Evolutionary conservation across 2,888 invertebrate species (phyloP).

Genomic region (Erebia palarica): DNA sequence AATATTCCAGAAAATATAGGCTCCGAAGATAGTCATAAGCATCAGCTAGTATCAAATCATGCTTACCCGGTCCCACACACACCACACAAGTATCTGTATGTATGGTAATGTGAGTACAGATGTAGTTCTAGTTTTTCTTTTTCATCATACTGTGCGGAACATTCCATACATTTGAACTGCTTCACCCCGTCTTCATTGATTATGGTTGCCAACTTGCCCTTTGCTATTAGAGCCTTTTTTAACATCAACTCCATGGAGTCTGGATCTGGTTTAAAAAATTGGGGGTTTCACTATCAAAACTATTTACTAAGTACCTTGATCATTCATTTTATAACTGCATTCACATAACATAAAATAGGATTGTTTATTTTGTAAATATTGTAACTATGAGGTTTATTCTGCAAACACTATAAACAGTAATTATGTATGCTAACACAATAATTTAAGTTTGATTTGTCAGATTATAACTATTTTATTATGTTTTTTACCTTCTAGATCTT

Average conservation of each 20-base stretch:
- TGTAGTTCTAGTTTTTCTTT: constrained; percentile 89
- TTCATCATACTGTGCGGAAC: constrained; percentile 87
- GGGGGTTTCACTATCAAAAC: not conserved
- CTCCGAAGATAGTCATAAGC: too few species aligned
- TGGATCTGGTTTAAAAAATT: constrained; percentile 35
- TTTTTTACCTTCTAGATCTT: constrained; percentile 23
- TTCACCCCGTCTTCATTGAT: constrained; percentile 86
- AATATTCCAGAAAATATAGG: too few species aligned
- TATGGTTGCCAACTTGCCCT: constrained; percentile 89
- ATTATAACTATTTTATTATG: not conserved
- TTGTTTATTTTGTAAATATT: too few species aligned
- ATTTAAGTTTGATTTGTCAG: too few species aligned
- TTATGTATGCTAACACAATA: too few species aligned
- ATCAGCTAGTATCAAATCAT: constrained; percentile 19
- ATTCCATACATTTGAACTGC: constrained; percentile 89
- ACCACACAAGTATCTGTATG: constrained; percentile 88
- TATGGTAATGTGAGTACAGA: constrained; percentile 88
- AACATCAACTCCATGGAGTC: constrained; percentile 55
- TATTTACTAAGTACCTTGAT: too few species aligned
- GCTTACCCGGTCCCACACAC: constrained; percentile 87
- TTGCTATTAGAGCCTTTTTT: constrained; percentile 78
- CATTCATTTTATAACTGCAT: too few species aligned
- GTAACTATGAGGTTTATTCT: too few species aligned
- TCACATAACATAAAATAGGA: too few species aligned
- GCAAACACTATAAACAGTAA: too few species aligned